Conservation (phyloP, 2,888 invertebrate species). For the Scaptomyza reducta region DNA sequence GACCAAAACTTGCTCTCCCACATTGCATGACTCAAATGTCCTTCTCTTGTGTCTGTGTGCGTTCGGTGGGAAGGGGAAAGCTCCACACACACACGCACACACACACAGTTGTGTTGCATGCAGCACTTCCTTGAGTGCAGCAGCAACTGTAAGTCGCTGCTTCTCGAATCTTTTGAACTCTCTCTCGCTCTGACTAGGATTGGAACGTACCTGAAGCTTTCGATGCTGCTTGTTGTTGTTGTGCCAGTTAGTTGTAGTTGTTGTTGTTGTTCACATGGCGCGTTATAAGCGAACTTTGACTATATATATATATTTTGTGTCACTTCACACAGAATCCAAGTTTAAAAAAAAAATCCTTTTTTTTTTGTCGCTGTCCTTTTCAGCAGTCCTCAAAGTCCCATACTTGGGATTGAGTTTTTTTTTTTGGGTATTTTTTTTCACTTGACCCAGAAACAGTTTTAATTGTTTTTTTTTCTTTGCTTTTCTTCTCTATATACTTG, state of each 20-base stretch:
- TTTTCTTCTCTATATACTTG: not conserved
- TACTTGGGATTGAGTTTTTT: not conserved
- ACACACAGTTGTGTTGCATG: constrained; percentile 6
- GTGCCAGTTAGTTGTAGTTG: not conserved
- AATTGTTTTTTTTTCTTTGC: constrained; percentile 8
- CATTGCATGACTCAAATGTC: constrained; percentile 72
- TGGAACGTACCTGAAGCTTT: constrained; percentile 45
- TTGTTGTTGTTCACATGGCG: constrained; percentile 48
- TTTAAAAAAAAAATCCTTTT: not conserved
- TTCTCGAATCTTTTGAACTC: constrained; percentile 1
- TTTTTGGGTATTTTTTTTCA: constrained; percentile 2
- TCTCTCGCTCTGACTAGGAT: constrained; percentile 1
- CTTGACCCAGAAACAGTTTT: constrained; percentile 1
- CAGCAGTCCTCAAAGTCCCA: constrained; percentile 14
- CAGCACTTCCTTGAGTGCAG: constrained; percentile 45
- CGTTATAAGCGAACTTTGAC: constrained; percentile 35
- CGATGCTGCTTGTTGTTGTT: not conserved
- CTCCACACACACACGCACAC: not conserved
- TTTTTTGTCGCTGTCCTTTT: constrained; percentile 28
- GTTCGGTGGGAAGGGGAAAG: not conserved
- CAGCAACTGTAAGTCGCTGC: constrained; percentile 14
- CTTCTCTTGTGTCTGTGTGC: constrained; percentile 52
- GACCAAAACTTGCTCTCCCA: constrained; percentile 36
- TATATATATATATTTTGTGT: not conserved
- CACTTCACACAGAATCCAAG: constrained; percentile 11